Evolutionary conservation across 1,140 invertebrate genomes (phyloP), one percentile per base, ranked within the genome.

Genomic region (Lycorma delicatula): DNA sequence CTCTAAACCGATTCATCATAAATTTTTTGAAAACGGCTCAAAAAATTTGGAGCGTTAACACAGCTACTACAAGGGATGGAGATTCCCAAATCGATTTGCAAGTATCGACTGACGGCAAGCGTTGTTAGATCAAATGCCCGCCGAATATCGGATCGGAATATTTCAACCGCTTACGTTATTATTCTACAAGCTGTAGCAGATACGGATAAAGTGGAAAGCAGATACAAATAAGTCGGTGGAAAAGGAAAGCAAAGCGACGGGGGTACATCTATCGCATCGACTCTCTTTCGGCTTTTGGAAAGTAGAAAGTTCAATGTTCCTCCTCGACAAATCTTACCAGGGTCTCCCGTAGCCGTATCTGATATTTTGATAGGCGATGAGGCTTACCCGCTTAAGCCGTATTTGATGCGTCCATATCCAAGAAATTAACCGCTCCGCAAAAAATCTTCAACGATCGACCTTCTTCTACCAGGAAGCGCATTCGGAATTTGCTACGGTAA

Each of bases 41-140:
- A n/a, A n/a, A n/a, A n/a, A n/a, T n/a, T n/a, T n/a, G n/a, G n/a
- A n/a, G n/a, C n/a, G n/a, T n/a, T n/a, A n/a, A n/a, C n/a, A 62
- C 23, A 54, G 58, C 7, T 70, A 68, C 48, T 25, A 64, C 25
- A 27, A 56, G 26, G 27, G 59, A 60, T 71, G 67, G 67, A 67
- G 73, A 63, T 74, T 76, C 56, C 71, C 70, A n/a, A 59, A 71
- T 61, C 71, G 69, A 53, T 57, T 70, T 31, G 73, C 72, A 0
- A 66, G n/a, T n/a, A n/a, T n/a, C 68, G 6, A 57, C 70, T 3
- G 67, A 72, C 56, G 68, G 67, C 9, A 73, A 70, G 50, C 67
- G 70, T 63, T 51, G 72, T 7, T 26, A 41, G 4, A 60, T 71
- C 20, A 52, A 59, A 56, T 27, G 29, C 20, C 70, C 69, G 9